Evolutionary conservation across 2,888 invertebrate species (phyloP).

Genomic region (Teleogryllus oceanicus): DNA sequence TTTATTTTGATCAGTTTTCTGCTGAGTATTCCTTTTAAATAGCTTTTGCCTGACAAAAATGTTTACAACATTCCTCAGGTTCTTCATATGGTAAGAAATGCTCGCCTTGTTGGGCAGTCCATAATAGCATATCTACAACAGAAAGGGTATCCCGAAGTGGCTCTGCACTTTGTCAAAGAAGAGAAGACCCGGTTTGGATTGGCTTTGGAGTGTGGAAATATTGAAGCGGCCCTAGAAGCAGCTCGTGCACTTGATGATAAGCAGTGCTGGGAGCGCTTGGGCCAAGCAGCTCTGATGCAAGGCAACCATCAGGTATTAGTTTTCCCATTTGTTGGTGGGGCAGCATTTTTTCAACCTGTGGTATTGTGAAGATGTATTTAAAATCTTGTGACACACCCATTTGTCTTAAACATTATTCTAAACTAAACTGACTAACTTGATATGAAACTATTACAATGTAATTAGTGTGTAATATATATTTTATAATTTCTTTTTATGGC

Average conservation of each 20-base stretch:
- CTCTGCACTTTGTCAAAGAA: conserved; percentile 98
- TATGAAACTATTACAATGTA: too few species aligned
- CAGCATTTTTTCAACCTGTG: background rate
- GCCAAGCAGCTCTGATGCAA: conserved; percentile 87
- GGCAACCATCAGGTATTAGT: conserved; percentile 79
- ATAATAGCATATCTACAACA: conserved; percentile 98
- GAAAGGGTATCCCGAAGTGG: conserved; percentile 98
- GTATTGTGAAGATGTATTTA: too few species aligned
- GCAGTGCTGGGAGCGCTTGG: conserved; percentile 91
- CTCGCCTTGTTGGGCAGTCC: conserved; percentile 95
- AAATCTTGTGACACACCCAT: too few species aligned
- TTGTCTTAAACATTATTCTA: too few species aligned
- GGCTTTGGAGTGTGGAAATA: conserved; percentile 96
- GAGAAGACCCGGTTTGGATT: conserved; percentile 94
- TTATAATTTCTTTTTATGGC: too few species aligned
- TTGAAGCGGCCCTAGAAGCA: conserved; percentile 95
- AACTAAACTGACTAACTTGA: too few species aligned
- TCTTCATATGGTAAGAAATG: conserved; percentile 87
- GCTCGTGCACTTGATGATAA: conserved; percentile 93
- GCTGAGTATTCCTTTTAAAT: too few species aligned
- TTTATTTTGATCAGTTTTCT: background rate
- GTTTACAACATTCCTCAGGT: conserved; percentile 46
- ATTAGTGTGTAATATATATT: too few species aligned
- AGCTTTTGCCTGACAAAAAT: background rate
- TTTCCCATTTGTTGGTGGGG: background rate